A percentile compares a stretch with the other conserved stretches of the same genome.
These are phyloP conservation scores for Alsophila aescularia DNA, from an alignment of 2,888 invertebrate genomes.

Conservation along the genomic window DNA sequence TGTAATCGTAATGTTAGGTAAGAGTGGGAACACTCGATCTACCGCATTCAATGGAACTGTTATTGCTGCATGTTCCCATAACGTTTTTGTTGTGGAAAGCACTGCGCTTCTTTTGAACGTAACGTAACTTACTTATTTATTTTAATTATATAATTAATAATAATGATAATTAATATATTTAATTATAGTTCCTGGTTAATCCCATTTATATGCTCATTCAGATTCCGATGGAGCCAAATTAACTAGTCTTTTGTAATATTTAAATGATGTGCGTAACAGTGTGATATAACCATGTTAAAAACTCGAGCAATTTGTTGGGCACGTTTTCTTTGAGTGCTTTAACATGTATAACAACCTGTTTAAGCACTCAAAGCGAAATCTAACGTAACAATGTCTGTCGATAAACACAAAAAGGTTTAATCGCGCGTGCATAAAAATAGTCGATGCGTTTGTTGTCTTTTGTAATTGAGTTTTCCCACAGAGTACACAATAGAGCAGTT, in stretches of 20 bases:
- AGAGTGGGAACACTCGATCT: constrained; percentile 67
- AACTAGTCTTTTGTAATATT: background rate
- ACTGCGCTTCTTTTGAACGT: constrained; percentile 29
- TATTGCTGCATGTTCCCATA: constrained; percentile 64
- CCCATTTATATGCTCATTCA: constrained; percentile 11
- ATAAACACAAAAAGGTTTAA: constrained; percentile 32
- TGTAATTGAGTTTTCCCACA: constrained; percentile 76
- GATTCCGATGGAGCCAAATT: constrained; percentile 6
- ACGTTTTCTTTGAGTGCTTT: background rate
- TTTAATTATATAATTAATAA: no score
- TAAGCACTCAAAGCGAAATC: constrained; percentile 19
- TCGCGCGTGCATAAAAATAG: constrained; percentile 45
- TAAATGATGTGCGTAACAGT: constrained; percentile 5
- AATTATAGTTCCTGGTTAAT: background rate
- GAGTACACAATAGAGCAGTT: constrained; percentile 73
- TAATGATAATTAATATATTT: no score
- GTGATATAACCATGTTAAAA: constrained; percentile 16
- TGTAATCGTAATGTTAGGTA: constrained; percentile 72
- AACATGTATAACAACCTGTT: background rate
- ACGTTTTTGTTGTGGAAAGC: constrained; percentile 63
- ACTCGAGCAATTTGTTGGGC: constrained; percentile 6
- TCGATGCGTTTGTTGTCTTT: constrained; percentile 63
- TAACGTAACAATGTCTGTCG: constrained; percentile 33
- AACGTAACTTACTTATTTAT: constrained; percentile 27
- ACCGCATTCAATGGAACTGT: constrained; percentile 60